A percentile compares a stretch with the other conserved stretches of the same genome.
Evolutionary conservation across 2,888 invertebrate genomes (phyloP).

Genomic region (Geotrupes spiniger): DNA sequence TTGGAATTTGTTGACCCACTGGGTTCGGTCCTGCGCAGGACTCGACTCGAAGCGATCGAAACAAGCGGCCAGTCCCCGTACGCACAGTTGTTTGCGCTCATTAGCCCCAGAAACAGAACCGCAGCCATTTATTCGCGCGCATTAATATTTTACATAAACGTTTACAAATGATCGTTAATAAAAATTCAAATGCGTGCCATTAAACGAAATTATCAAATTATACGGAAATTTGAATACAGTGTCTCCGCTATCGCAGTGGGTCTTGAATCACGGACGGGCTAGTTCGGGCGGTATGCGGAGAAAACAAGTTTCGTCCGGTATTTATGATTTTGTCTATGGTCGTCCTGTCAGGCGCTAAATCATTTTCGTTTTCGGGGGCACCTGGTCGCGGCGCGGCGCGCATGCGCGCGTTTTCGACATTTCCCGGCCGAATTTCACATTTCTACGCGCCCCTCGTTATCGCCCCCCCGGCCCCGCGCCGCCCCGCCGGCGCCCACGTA

Average conservation of each 20-base stretch:
- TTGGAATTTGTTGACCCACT: no score
- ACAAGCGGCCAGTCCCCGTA: no score
- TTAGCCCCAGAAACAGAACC: no score
- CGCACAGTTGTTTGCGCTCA: no score
- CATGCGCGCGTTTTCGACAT: no score
- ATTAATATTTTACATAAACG: slow-evolving; percentile 5
- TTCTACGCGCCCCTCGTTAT: no score
- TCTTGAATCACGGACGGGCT: not conserved
- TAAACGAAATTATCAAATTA: slow-evolving; percentile 12
- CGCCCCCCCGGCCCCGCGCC: no score
- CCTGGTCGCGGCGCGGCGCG: not conserved
- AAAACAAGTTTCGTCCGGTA: no score
- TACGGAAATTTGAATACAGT: slow-evolving; percentile 6
- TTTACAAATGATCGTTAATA: slow-evolving; percentile 9
- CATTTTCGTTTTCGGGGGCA: not conserved
- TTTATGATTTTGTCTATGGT: slow-evolving; percentile 6
- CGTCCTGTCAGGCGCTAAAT: slow-evolving; percentile 3
- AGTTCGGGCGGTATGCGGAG: not conserved
- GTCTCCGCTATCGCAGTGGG: slow-evolving; percentile 1
- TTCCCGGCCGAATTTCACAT: no score
- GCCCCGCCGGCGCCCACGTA: no score
- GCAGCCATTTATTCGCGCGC: not conserved
- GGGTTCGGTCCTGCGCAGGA: no score
- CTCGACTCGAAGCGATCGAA: no score
- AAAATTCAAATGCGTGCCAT: slow-evolving; percentile 8